Conservation (phyloP, 2,888 invertebrate species). For the Lacanobia wlatinum region DNA sequence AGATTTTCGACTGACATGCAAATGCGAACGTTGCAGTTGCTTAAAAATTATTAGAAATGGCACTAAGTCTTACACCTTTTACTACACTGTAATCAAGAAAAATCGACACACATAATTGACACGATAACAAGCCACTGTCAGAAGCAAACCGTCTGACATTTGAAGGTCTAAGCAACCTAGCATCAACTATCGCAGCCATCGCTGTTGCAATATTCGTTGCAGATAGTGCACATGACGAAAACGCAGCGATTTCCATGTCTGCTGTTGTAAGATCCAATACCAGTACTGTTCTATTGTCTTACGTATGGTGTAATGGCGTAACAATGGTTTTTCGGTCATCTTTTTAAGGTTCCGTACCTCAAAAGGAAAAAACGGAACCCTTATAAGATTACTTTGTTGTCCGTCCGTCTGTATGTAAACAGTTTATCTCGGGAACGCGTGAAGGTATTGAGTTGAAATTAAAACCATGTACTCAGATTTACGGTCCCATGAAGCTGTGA, state of each 20-base stretch:
- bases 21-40: too few species aligned
- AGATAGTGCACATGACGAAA: slow-evolving; percentile 58
- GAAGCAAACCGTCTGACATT: slow-evolving; percentile 41
- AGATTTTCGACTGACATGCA: too few species aligned
- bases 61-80: too few species aligned
- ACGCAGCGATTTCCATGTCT: slow-evolving; percentile 56
- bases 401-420: too few species aligned
- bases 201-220: slow-evolving; percentile 50
- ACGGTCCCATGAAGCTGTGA: too few species aligned
- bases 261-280: slow-evolving; percentile 57
- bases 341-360: too few species aligned
- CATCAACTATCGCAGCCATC: slow-evolving; percentile 41
- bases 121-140: slow-evolving; percentile 29
- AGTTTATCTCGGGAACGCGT: too few species aligned
- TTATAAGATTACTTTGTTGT: too few species aligned
- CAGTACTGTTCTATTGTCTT: slow-evolving; percentile 53
- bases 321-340: slow-evolving; percentile 41
- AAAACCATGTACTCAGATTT: too few species aligned
- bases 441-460: too few species aligned
- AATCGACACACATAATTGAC: slow-evolving; percentile 24
- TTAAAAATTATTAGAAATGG: too few species aligned
- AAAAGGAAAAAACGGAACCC: too few species aligned
- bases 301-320: slow-evolving; percentile 38
- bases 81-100: slow-evolving; percentile 9
- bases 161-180: slow-evolving; percentile 53